Evolutionary conservation across 2,113 vertebrate genomes (phyloP), one percentile per base, ranked within the genome.

Genomic region (Chionomys nivalis): DNA sequence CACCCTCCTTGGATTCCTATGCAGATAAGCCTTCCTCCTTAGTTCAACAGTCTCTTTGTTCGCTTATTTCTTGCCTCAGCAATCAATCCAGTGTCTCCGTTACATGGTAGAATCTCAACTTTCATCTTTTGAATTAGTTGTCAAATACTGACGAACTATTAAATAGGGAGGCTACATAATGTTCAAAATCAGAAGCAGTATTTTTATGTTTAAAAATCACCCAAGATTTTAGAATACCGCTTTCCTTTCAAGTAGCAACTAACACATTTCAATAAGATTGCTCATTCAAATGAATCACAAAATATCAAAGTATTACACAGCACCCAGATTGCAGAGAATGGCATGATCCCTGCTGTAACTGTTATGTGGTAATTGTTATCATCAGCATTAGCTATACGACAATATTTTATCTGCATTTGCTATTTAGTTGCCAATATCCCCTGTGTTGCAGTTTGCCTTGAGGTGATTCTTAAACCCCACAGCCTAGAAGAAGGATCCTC

Each of bases 351-450:
- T 72, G n/a, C 87, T 44, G 47, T 92, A 97, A 98, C 97, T 94
- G 75, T 93, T 92, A 21, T 58, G 58, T 68, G 83, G 58, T 96
- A 79, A 86, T 94, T 98, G 93, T 97, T 90, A 96, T 88, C 79
- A 33, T 75, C 42, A 70, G 26, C n/a, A 96, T 96, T 97, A 98
- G 97, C 97, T 97, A 73, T 92, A 12, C 36, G 89, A 96, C 78
- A 98, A 52, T 93, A 96, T 97, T 98, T 98, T 97, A 97, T 92
- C 86, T 90, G 95, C 85, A 95, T 97, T 98, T 97, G 81, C 10
- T 86, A 24, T 92, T 85, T 87, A 94, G 81, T 96, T 98, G 83
- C 85, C 94, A 96, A 75, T 96, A 96, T 89, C 77, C 92, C 97
- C 96, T 97, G 96, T 81, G 88, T 52, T 97, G 93, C 68, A 97